Evolutionary conservation across 37 sponge, comb jelly and placozoan species (phyloP), one percentile per base, ranked within the genome.

Genomic region (Beroe forskalii): DNA sequence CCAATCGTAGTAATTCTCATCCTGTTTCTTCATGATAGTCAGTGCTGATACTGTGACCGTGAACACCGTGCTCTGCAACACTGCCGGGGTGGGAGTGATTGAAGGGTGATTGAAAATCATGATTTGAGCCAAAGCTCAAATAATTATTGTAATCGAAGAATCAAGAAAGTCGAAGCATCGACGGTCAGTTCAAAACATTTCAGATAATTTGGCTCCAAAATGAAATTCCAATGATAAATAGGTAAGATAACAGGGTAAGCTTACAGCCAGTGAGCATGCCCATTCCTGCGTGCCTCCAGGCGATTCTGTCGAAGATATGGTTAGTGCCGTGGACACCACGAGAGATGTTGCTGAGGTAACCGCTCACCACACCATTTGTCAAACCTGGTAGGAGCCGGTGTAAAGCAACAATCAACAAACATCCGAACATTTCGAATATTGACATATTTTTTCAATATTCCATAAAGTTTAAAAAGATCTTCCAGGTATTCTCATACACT

Each of bases 201-300:
- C n/a, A n/a, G n/a, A n/a, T n/a, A n/a, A n/a, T n/a, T n/a, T n/a
- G n/a, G n/a, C n/a, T n/a, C n/a, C 55, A 48, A 48, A 48, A 48
- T 48, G 55, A 48, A 48, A 48, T 48, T 17, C 55, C 55, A 48
- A 48, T 6, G 55, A 17, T 48, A 48, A 17, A n/a, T n/a, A n/a
- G n/a, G n/a, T n/a, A n/a, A n/a, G n/a, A n/a, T n/a, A n/a, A n/a
- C n/a, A n/a, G n/a, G n/a, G n/a, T n/a, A n/a, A 48, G 12, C 55
- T 48, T 48, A 48, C 66, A 64, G 1, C 86, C 86, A 44, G 86
- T 80, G 0, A 32, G 38, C 44, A 80, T 12, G 28, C 86, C 86
- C 8, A 27, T 38, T 32, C 24, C 86, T n/a, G 30, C 86, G 12
- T 3, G 0, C 42, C 22, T 80, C 14, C 19, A 80, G 1, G 55